A percentile compares a stretch with the other conserved stretches of the same genome.
Conservation (phyloP, 1,140 invertebrate species). For the Drosophila micromelanica region DNA sequence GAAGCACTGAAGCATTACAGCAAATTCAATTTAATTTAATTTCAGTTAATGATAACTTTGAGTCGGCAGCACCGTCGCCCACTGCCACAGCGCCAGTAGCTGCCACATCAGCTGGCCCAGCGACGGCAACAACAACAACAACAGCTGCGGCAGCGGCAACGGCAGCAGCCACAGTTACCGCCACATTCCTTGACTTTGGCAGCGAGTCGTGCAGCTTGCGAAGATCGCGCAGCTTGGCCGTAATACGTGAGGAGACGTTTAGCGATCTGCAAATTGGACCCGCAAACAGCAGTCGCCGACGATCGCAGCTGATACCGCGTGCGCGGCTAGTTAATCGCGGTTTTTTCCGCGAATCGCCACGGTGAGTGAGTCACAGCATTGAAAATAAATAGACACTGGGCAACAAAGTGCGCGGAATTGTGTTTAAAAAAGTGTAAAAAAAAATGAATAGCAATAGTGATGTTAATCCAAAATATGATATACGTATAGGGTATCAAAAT, state of each 20-base stretch:
- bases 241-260: conserved; percentile 90
- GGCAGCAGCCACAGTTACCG: conserved; percentile 29
- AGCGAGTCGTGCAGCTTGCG: conserved; percentile 88
- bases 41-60: conserved; percentile 49
- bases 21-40: conserved; percentile 42
- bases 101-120: conserved; percentile 8
- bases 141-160: conserved; percentile 20
- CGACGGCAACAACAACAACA: conserved; percentile 3
- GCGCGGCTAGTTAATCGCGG: conserved; percentile 90
- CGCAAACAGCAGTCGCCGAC: conserved; percentile 87
- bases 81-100: conserved; percentile 14
- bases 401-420: conserved; percentile 1
- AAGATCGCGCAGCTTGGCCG: conserved; percentile 90
- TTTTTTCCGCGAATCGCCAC: conserved; percentile 87
- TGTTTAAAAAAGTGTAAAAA: no score
- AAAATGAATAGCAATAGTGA: no score
- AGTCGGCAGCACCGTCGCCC: conserved; percentile 38
- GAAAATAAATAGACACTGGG: conserved; percentile 9
- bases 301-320: conserved; percentile 90
- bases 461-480: no score
- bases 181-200: conserved; percentile 71
- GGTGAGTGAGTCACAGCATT: conserved; percentile 56
- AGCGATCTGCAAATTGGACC: conserved; percentile 87
- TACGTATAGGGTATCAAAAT: no score
- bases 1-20: conserved; percentile 35